Evolutionary conservation across 2,888 invertebrate genomes (phyloP), one percentile per base, ranked within the genome.

Genomic region (Cephus nigrinus): DNA sequence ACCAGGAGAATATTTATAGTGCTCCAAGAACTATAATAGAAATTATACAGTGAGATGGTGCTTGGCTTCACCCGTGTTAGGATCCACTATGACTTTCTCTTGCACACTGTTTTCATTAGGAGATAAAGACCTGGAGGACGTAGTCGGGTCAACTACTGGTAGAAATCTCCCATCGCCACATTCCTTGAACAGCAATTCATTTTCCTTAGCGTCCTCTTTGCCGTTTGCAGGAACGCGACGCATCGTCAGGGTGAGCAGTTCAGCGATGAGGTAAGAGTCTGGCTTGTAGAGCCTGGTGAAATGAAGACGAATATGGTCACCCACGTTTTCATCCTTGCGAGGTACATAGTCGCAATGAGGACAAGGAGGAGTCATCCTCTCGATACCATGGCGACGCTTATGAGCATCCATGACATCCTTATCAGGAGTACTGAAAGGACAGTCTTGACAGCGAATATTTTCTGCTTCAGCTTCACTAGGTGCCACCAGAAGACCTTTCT

Each of bases 271-370:
- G 81, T 89, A 90, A 33, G 90, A 90, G 1, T 90, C 90, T 1
- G 90, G 90, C 75, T 90, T 90, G 55, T 90, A 90, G 5, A 90
- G 77, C 77, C 90, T 83, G 0, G 87, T 89, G 40, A 90, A 90
- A 78, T 90, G 90, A 15, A 90, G 76, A 75, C 84, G 88, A 11
- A 90, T 84, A 76, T 90, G 90, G 32, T 90, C 90, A 0, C 85
- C 86, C 4, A 88, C 75, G 73, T 89, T 89, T 73, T 90, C 90
- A 31, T 90, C 90, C 71, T 90, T 90, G 0, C 88, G 84, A 1
- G 90, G 90, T 30, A 90, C 88, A 78, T 90, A 90, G 80, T 90
- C 88, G 80, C 90, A 90, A 68, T 90, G 90, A 0, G 90, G 90
- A 77, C 90, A 90, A 1, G 89, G 83, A 9, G 90, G 89, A 1